Evolutionary conservation across 2,888 invertebrate genomes (phyloP), one percentile per base, ranked within the genome.

Genomic region (Junonia oenone): DNA sequence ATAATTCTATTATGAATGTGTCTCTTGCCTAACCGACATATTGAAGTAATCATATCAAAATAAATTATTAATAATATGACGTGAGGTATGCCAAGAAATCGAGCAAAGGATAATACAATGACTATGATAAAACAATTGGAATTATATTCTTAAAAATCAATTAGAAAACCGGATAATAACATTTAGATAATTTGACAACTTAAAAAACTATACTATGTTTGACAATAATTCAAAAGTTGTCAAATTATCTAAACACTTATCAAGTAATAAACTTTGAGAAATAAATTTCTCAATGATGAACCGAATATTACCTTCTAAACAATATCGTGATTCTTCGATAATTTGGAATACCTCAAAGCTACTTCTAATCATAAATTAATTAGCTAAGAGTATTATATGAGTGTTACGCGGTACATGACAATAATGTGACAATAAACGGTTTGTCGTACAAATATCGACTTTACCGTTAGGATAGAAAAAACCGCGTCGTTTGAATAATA

Each of bases 401-500:
- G 40, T 49, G 47, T 60, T 57, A 59, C 63, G 64, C 64, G 65
- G 64, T 65, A 19, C 19, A 6, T 55, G 60, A 58, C 52, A 52
- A 60, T 51, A 63, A 63, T 63, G 9, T 45, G 60, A 61, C 60
- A 61, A 61, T 61, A 60, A 55, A 45, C 48, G 51, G 38, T 22
- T 27, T n/a, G 22, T 48, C 40, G 52, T 40, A 29, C n/a, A 9
- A 47, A 47, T 45, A 13, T 33, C 45, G 43, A 51, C 48, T 51
- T 45, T 54, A 49, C 15, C 14, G 11, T 45, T 37, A 45, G 35
- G 27, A 57, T 55, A 58, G 58, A 56, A 59, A 57, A 37, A 69
- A 63, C 72, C 74, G 75, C 71, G 72, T 69, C 65, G 67, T 72
- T 68, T 68, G 65, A 64, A 59, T 68, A 76, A 67, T 78, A 73